Conservation (phyloP, 2,888 invertebrate species). For the Rapana venosa region DNA sequence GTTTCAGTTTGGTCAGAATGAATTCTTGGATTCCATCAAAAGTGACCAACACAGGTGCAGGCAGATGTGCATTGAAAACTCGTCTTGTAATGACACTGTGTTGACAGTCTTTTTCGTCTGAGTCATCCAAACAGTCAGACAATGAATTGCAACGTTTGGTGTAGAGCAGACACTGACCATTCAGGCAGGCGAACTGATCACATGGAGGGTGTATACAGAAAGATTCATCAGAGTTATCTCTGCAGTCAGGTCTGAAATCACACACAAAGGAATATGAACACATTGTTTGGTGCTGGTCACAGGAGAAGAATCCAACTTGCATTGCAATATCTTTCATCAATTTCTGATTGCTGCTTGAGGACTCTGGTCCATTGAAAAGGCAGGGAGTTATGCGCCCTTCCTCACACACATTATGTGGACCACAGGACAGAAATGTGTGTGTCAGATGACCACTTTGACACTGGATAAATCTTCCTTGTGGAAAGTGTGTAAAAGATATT, state of each 20-base stretch:
- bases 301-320: neutral
- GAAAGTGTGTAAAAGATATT: neutral
- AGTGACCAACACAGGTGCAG: neutral
- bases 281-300: neutral
- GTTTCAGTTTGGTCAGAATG: slow-evolving; percentile 2
- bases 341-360: neutral
- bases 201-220: neutral
- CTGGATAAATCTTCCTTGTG: neutral
- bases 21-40: neutral
- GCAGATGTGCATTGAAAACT: neutral
- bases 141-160: neutral
- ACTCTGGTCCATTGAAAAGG: neutral
- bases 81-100: too few relatives aligned
- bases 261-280: neutral
- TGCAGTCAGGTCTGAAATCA: neutral
- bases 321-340: too few relatives aligned
- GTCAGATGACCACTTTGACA: neutral
- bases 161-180: neutral
- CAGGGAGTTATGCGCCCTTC: neutral
- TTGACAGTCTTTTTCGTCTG: neutral
- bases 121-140: neutral
- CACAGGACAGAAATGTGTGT: neutral
- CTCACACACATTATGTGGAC: neutral
- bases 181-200: neutral
- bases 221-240: neutral